A percentile compares a stretch with the other conserved stretches of the same genome.
phyloP scores from a whole-genome alignment of 2,888 invertebrate genomes.

The Sepiola atlantica region DNA sequence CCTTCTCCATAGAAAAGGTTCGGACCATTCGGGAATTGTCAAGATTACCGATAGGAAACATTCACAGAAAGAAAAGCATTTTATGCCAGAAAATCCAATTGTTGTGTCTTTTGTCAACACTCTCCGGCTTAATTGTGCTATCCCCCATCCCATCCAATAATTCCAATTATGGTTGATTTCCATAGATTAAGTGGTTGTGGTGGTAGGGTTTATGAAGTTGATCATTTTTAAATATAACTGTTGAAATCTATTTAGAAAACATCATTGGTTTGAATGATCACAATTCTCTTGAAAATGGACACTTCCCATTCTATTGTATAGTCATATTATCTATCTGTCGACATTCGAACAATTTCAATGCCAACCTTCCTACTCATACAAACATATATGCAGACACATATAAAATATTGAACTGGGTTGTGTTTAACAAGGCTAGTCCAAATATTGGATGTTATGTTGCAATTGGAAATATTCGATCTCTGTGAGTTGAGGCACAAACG shows the following conservation, averaged over 20 bases:
- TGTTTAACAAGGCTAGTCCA: too few relatives aligned
- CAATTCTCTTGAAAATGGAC: background rate
- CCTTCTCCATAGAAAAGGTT: background rate
- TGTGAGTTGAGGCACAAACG: too few relatives aligned
- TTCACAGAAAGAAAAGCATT: background rate
- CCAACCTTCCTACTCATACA: background rate
- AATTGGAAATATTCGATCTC: too few relatives aligned
- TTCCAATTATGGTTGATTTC: background rate
- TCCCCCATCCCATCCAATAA: background rate
- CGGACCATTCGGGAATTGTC: background rate
- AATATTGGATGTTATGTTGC: too few relatives aligned
- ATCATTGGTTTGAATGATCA: background rate
- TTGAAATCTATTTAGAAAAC: background rate
- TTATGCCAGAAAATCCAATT: background rate
- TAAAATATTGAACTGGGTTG: background rate
- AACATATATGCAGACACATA: background rate
- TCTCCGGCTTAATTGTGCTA: background rate
- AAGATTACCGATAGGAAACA: background rate
- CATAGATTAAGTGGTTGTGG: background rate
- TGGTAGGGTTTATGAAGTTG: background rate
- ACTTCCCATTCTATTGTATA: background rate
- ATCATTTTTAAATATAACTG: background rate
- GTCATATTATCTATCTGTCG: background rate
- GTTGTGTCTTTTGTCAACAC: background rate
- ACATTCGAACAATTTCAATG: background rate